A percentile compares a stretch with the other conserved stretches of the same genome.
Conservation (phyloP, 2,797 vertebrate genomes). For the Scleropages formosus region DNA sequence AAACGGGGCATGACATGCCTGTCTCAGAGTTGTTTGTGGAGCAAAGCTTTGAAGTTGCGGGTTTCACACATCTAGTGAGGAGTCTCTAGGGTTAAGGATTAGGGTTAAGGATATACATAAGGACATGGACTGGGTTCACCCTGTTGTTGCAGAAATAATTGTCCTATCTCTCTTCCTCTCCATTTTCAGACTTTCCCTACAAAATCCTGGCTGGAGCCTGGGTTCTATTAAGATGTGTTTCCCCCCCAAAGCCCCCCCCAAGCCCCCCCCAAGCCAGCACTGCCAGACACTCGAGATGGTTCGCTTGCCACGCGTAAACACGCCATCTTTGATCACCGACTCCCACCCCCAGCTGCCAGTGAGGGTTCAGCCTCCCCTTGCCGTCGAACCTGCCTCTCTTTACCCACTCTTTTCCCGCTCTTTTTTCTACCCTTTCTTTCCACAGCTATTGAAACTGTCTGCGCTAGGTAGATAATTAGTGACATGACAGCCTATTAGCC, state of each 20-base stretch:
- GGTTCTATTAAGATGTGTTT: conserved; percentile 47
- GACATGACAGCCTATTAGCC: conserved; percentile 62
- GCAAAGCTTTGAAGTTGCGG: conserved; percentile 28
- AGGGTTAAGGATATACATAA: too few relatives aligned
- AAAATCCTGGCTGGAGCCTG: conserved; percentile 26
- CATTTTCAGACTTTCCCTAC: conserved; percentile 18
- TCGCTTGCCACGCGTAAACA: conserved; percentile 56
- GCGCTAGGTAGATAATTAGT: conserved; percentile 62
- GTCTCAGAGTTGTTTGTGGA: conserved; percentile 47
- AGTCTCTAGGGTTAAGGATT: too few relatives aligned
- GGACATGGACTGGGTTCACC: too few relatives aligned
- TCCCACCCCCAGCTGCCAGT: conserved; percentile 27
- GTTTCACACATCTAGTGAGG: background rate
- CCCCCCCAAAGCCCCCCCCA: background rate
- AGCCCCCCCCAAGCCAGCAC: conserved; percentile 54
- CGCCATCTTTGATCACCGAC: conserved; percentile 34
- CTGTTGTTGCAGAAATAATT: conserved; percentile 59
- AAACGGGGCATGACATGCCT: too few relatives aligned
- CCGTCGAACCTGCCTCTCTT: background rate
- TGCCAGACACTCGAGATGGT: conserved; percentile 51
- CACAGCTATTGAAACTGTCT: conserved; percentile 45
- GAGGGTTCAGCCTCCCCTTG: conserved; percentile 12
- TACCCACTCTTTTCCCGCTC: background rate
- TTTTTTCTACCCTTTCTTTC: conserved; percentile 39
- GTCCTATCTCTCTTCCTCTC: conserved; percentile 24